These are phyloP conservation scores for Crotalus horridus DNA, from an alignment of 2,113 vertebrate species.

Conservation along the genomic window DNA sequence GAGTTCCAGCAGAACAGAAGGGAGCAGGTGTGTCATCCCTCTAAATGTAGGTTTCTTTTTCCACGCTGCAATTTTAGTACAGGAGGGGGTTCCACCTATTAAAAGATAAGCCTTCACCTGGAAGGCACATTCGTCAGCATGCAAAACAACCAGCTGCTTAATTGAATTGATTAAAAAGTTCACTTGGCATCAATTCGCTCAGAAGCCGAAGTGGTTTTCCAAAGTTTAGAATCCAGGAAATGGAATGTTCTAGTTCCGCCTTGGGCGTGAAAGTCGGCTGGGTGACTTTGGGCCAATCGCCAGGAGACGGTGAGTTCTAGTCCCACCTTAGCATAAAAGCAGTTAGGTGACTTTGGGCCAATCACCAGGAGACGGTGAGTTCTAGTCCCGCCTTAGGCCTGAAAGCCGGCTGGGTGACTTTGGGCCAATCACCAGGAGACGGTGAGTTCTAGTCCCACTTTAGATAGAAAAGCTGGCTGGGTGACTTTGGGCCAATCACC, in stretches of 20 bases:
- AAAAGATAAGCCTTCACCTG: neutral
- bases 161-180: neutral
- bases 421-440: no score
- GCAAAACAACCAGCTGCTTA: neutral
- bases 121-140: neutral
- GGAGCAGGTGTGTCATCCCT: neutral
- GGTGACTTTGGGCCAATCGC: no score
- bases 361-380: no score
- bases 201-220: neutral
- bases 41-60: neutral
- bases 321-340: no score
- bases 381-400: no score
- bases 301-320: no score
- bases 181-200: neutral
- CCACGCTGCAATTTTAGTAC: neutral
- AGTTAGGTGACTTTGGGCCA: fast-evolving
- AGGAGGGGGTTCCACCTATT: neutral
- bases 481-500: no score
- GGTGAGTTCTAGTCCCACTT: no score
- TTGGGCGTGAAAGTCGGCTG: neutral
- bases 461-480: no score
- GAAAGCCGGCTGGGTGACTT: no score
- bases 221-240: neutral
- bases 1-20: neutral
- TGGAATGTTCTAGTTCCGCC: neutral